phyloP scores from a whole-genome alignment of 2,797 vertebrate genomes.

The Chelmon rostratus region DNA sequence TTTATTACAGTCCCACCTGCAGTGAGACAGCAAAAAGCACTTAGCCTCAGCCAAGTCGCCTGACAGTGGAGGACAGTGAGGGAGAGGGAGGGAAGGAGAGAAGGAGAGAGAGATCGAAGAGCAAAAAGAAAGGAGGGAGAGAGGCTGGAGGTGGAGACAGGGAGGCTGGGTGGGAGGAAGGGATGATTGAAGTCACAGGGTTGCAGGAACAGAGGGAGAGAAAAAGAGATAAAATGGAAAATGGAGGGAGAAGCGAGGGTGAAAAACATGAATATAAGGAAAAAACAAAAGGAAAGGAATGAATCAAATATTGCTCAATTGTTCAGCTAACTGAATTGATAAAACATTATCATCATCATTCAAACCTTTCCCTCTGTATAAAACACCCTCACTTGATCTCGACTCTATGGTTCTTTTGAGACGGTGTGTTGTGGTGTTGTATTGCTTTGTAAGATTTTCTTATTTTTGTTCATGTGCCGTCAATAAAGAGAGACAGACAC shows the following conservation, averaged over 20 bases:
- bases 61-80: conserved; percentile 67
- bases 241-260: background rate
- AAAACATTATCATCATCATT: background rate
- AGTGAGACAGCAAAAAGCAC: conserved; percentile 84
- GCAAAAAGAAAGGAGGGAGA: conserved; percentile 25
- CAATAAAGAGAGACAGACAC: conserved; percentile 22
- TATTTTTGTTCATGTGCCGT: background rate
- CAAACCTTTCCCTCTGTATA: background rate
- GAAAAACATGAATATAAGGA: background rate
- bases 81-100: conserved; percentile 52
- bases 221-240: conserved; percentile 24
- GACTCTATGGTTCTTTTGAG: background rate
- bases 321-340: background rate
- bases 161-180: conserved; percentile 23
- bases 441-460: background rate
- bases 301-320: background rate
- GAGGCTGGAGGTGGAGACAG: conserved; percentile 32
- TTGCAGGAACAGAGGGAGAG: conserved; percentile 20
- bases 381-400: background rate
- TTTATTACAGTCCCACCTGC: conserved; percentile 84
- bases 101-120: conserved; percentile 42
- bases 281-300: conserved; percentile 8
- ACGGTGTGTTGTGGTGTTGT: background rate
- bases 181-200: conserved; percentile 53
- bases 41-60: conserved; percentile 76